phyloP scores from a whole-genome alignment of 30 jellyfish, hydroid and myxozoan species.

The Nemopilema nomurai region DNA sequence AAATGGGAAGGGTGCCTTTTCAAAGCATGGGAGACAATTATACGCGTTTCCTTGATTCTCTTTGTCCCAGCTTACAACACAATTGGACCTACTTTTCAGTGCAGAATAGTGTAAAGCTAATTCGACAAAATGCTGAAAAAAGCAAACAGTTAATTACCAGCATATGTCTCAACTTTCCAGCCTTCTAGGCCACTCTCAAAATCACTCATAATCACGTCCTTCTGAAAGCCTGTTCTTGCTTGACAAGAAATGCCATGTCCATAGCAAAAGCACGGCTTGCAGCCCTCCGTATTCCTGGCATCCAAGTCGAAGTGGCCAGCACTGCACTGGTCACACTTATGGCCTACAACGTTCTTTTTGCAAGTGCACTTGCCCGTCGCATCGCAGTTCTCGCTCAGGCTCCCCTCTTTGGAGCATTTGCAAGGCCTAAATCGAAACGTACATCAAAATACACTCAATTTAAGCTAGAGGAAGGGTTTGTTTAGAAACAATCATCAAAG shows the following conservation, averaged over 20 bases:
- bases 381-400: background rate
- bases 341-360: background rate
- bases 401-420: background rate
- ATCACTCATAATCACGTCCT: slow-evolving; percentile 26
- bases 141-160: slow-evolving; percentile 60
- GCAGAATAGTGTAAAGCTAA: no score
- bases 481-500: no score
- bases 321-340: slow-evolving; percentile 39
- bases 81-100: background rate
- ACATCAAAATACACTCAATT: background rate
- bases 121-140: no score
- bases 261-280: slow-evolving; percentile 94
- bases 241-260: slow-evolving; percentile 89
- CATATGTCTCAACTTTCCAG: slow-evolving; percentile 81
- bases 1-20: no score
- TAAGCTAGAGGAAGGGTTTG: background rate
- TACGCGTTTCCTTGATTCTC: background rate
- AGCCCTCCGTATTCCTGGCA: slow-evolving; percentile 62
- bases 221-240: slow-evolving; percentile 59
- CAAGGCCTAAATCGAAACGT: background rate
- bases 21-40: background rate
- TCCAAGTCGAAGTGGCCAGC: slow-evolving; percentile 87
- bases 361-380: background rate
- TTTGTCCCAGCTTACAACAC: background rate
- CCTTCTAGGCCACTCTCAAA: slow-evolving; percentile 84